Base-by-base conservation (phyloP, 2,888 invertebrate species). In the Phasia obesa region DNA sequence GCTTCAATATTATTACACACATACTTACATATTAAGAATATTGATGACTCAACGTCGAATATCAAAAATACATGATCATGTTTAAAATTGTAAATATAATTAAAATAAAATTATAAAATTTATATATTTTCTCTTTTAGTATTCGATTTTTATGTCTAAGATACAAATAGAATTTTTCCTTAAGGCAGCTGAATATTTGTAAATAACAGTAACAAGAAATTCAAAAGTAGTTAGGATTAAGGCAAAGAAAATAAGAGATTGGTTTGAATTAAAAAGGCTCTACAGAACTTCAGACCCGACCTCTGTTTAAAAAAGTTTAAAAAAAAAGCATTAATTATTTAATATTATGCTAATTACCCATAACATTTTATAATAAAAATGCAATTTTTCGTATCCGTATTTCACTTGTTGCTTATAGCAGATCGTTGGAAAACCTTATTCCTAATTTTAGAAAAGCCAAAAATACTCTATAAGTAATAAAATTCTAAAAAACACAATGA, bases 41-140 rank as follows among this genome's bases (percentile, higher is more conserved):
- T 67, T 79, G 59, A 65, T 67, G 65, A 42, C 59, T 59, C 51
- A 25, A 73, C 13, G 59, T 62, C 74, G 82, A 78, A 82, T 82
- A 82, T 82, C 82, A 82, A 70, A 78, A 78, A 82, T 74, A 79
- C 78, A 83, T 83, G 74, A 83, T 83, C 82, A 83, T 71, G 42
- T 64, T 51, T 69, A 51, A n/a, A 64, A 21, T 49, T 64, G 60
- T 76, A 67, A 67, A 67, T 27, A 73, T 69, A 82, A 27, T 19
- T n/a, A 44, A 42, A 62, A 64, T 47, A 62, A 60, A 25, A 21
- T 25, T 49, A 42, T 5, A 13, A 62, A 47, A 27, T 57, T 19
- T 42, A 38, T 17, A 21, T 51, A 11, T 57, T 38, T 44, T 31
- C 11, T 27, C 27, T 31, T 57, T 44, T 75, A 51, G 15, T 59